A percentile compares a stretch with the other conserved stretches of the same genome.
These are phyloP conservation scores for Hylomyscus alleni DNA, from an alignment of 2,797 vertebrate species.

Conservation along the genomic window DNA sequence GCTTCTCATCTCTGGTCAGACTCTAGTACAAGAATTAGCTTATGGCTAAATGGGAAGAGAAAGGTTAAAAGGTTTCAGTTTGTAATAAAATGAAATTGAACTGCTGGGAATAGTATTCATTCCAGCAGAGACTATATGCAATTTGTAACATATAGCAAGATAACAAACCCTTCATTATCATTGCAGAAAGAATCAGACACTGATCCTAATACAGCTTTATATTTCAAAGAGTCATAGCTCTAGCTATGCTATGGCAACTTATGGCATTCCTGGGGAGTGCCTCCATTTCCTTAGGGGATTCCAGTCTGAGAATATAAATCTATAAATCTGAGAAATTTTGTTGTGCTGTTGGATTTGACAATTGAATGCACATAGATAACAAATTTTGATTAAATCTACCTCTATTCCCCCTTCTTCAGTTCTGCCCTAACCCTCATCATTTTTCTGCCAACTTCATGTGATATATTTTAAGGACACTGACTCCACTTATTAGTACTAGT, in stretches of 20 bases:
- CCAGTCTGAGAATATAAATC: not conserved
- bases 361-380: not conserved
- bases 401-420: accelerated
- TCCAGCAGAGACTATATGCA: not conserved
- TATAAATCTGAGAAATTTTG: not conserved
- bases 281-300: not conserved
- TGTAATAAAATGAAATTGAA: not conserved
- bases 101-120: not conserved
- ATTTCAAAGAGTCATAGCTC: not conserved
- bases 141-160: not conserved
- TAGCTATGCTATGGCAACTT: not conserved
- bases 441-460: not conserved
- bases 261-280: not conserved
- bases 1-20: not conserved
- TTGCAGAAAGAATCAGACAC: not conserved
- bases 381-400: not conserved
- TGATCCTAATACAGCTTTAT: not conserved
- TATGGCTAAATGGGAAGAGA: not conserved
- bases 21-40: slow-evolving; percentile 21
- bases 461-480: not conserved
- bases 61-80: not conserved
- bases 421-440: not conserved
- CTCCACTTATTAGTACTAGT: not conserved
- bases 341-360: not conserved
- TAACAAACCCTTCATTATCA: not conserved